Conservation (phyloP, 2,113 vertebrate species). For the Hystrix brachyura region DNA sequence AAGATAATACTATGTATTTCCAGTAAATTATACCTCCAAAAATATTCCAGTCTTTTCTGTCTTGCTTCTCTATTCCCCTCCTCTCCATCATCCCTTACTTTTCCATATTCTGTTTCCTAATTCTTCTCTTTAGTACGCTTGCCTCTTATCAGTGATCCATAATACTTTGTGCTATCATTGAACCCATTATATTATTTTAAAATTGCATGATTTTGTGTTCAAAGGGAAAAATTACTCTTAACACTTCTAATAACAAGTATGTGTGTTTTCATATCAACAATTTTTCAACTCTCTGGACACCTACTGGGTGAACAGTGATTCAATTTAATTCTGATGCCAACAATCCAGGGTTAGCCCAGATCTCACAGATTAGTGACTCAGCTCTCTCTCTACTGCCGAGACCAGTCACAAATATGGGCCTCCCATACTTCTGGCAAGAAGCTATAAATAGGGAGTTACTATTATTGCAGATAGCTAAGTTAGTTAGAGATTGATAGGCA, state of each 20-base stretch:
- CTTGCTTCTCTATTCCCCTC: neutral
- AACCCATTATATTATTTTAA: slow-evolving; percentile 8
- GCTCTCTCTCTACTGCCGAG: neutral
- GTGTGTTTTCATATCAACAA: neutral
- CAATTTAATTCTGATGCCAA: neutral
- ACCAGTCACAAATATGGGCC: too few species aligned
- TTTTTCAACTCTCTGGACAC: neutral
- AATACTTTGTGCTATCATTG: neutral
- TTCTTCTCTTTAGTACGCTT: neutral
- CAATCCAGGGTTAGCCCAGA: neutral
- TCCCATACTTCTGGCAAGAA: neutral
- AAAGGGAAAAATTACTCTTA: neutral
- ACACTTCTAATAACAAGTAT: neutral
- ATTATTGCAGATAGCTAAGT: neutral
- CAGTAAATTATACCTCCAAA: neutral
- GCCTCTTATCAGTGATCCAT: neutral
- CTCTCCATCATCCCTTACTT: neutral
- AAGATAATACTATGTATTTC: neutral
- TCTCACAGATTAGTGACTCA: neutral
- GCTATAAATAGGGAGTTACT: neutral
- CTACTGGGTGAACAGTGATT: neutral
- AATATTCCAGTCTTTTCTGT: neutral
- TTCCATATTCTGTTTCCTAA: neutral
- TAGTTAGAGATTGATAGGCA: neutral
- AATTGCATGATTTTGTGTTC: neutral